phyloP scores from a whole-genome alignment of 2,113 vertebrate species.

The Elachura formosa region DNA sequence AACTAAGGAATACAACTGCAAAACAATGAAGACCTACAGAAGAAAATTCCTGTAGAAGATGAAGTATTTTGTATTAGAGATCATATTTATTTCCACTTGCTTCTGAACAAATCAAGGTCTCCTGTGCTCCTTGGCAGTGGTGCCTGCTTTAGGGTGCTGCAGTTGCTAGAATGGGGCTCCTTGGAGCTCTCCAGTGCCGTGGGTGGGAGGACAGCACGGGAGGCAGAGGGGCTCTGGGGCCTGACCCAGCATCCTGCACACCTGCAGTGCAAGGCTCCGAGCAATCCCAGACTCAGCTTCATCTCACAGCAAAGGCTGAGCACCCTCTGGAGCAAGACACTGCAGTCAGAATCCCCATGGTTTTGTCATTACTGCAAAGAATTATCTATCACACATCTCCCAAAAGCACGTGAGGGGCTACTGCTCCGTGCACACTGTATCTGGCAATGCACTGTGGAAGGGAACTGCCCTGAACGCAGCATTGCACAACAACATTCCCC shows the following conservation, averaged over 20 bases:
- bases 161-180: background rate
- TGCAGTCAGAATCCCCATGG: background rate
- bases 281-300: background rate
- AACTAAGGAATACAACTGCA: background rate
- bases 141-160: background rate
- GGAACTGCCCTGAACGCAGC: constrained; percentile 15
- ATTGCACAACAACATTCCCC: constrained; percentile 49
- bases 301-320: background rate
- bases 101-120: background rate
- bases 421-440: background rate
- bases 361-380: background rate
- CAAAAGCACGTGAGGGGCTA: background rate
- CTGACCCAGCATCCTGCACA: background rate
- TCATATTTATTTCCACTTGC: background rate
- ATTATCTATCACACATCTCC: background rate
- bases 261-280: background rate
- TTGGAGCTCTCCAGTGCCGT: background rate
- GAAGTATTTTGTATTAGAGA: background rate
- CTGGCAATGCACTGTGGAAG: background rate
- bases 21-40: background rate
- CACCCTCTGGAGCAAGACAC: background rate
- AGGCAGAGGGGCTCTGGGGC: background rate
- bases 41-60: background rate
- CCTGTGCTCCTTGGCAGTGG: background rate
- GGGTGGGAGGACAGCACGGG: background rate